Evolutionary conservation across 2,113 vertebrate species (phyloP).

Genomic region (Podilymbus podiceps): DNA sequence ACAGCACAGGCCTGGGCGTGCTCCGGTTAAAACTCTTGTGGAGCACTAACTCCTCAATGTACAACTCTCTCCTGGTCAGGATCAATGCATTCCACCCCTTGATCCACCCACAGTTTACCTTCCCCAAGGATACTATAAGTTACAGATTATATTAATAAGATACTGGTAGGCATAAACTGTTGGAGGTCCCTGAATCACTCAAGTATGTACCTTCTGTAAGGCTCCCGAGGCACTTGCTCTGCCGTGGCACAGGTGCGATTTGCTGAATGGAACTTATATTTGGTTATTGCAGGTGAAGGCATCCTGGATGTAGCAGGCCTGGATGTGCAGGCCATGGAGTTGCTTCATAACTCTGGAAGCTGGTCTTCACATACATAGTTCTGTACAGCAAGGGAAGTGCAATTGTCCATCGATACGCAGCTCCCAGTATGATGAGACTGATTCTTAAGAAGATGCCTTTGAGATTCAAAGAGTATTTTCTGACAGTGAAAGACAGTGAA

Average conservation of each 20-base stretch:
- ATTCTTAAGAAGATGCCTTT: not conserved
- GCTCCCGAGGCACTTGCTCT: not conserved
- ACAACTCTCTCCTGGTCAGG: not conserved
- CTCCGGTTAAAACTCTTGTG: not conserved
- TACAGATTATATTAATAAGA: not conserved
- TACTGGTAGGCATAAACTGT: not conserved
- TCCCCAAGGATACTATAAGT: not conserved
- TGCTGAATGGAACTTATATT: not conserved
- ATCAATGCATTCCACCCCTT: not conserved
- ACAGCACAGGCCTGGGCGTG: rapidly evolving
- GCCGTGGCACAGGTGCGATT: not conserved
- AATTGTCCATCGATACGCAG: not conserved
- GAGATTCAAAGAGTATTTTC: not conserved
- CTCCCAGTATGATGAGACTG: not conserved
- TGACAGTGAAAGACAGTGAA: not conserved
- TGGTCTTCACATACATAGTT: not conserved
- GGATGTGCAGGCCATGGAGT: not conserved
- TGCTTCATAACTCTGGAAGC: not conserved
- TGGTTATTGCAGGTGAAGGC: not conserved
- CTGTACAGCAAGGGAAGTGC: not conserved
- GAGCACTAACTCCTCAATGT: not conserved
- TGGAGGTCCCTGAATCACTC: not conserved
- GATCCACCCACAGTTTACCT: not conserved
- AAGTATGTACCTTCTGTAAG: not conserved
- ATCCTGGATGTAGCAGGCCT: rapidly evolving